Percentiles rank a stretch among this genome's conserved stretches.
Evolutionary conservation across 2,797 vertebrate species (phyloP).

Genomic region (Euphonia xanthogaster): DNA sequence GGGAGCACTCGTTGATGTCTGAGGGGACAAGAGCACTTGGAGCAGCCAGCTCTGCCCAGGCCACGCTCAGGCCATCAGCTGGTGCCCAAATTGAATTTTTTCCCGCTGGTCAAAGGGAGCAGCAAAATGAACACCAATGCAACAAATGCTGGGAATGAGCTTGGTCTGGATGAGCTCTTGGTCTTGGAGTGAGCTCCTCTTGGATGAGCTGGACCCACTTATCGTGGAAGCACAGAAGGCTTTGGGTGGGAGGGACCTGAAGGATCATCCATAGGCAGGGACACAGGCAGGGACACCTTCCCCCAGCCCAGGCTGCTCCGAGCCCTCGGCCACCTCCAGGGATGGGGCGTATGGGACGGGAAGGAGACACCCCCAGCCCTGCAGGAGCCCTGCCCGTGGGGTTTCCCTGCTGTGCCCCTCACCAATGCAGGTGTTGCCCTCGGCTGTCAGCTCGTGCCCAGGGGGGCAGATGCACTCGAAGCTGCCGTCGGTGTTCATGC

Average conservation of each 20-base stretch:
- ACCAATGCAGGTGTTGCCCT: slow-evolving; percentile 88
- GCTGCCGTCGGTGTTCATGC: slow-evolving; percentile 91
- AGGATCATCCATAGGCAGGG: not conserved
- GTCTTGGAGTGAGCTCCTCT: not conserved
- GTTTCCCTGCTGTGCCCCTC: not conserved
- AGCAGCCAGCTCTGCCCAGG: not conserved
- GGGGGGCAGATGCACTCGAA: slow-evolving; percentile 89
- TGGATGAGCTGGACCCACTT: not conserved
- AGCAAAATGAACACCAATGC: rapidly evolving
- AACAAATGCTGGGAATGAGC: rapidly evolving
- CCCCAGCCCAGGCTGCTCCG: not conserved
- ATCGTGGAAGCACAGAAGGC: not conserved
- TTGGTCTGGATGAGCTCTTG: not conserved
- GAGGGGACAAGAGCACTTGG: not conserved
- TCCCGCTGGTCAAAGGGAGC: not conserved
- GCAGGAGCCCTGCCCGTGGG: no score
- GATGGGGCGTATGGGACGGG: rapidly evolving
- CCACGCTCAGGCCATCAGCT: not conserved
- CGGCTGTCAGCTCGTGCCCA: slow-evolving; percentile 80
- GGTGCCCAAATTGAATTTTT: not conserved
- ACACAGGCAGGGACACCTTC: not conserved
- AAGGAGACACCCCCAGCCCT: not conserved
- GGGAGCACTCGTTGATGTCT: slow-evolving; percentile 92
- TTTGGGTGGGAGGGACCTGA: not conserved
- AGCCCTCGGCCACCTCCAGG: not conserved